Conservation (phyloP, 2,797 vertebrate genomes). For the Sebastes diaconus region DNA sequence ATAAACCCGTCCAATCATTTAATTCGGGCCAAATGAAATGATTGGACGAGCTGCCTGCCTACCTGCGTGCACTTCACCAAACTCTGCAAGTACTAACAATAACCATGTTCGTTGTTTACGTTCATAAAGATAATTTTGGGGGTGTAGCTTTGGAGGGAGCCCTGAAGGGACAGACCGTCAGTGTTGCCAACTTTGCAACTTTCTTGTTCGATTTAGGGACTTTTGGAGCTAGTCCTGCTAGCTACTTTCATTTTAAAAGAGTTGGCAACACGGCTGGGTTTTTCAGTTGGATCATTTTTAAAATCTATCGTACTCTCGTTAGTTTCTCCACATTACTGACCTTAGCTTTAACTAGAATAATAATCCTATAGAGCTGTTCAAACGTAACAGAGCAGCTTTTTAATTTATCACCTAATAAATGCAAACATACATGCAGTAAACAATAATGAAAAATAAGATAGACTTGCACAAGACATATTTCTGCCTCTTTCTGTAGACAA, state of each 20-base stretch:
- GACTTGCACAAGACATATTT: background rate
- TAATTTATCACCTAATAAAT: background rate
- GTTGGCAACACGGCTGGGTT: background rate
- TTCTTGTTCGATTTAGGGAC: background rate
- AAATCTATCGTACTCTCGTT: background rate
- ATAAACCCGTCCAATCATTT: background rate
- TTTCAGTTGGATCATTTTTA: background rate
- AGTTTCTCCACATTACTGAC: too few relatives aligned
- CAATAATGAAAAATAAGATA: background rate
- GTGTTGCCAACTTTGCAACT: background rate
- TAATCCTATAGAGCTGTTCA: background rate
- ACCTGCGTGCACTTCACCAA: background rate
- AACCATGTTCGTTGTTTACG: background rate
- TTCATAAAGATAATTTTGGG: background rate
- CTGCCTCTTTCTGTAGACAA: background rate
- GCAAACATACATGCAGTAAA: background rate
- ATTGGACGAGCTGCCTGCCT: background rate
- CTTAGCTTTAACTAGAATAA: constrained; percentile 8
- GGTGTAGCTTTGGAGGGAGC: background rate
- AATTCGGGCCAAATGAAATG: fast-evolving
- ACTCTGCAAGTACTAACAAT: too few relatives aligned
- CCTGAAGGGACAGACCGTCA: background rate
- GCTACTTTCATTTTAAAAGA: background rate
- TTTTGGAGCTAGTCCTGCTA: background rate
- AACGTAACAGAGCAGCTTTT: background rate